These are phyloP conservation scores for Gobiocypris rarus DNA, from an alignment of 2,113 vertebrate species.

Conservation along the genomic window DNA sequence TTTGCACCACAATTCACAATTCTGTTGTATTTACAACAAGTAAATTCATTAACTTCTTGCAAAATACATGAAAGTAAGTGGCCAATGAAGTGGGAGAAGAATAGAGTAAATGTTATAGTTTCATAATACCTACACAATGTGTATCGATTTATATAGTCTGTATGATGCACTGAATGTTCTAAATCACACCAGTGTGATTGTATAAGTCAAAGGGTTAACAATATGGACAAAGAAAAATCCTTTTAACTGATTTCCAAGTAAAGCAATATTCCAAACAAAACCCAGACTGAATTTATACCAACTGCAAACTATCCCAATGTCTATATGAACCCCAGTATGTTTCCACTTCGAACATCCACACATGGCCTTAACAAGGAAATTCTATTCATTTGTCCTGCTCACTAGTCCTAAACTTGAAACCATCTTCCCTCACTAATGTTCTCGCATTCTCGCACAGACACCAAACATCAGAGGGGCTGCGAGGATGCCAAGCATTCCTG, in stretches of 20 bases:
- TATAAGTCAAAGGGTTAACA: too few species aligned
- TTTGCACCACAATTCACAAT: too few species aligned
- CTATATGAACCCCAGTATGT: not conserved
- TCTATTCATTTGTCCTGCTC: constrained; percentile 8
- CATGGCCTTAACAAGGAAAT: not conserved
- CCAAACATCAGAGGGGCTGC: constrained; percentile 72
- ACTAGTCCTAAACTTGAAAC: not conserved
- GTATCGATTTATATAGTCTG: too few species aligned
- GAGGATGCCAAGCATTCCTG: constrained; percentile 79
- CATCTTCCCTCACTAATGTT: not conserved
- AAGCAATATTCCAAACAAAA: not conserved
- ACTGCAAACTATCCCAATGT: not conserved
- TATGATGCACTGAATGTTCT: too few species aligned
- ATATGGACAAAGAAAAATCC: not conserved
- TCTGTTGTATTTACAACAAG: too few species aligned
- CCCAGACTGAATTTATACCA: too few species aligned
- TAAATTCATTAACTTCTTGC: too few species aligned
- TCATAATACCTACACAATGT: too few species aligned
- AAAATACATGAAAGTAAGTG: too few species aligned
- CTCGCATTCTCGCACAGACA: constrained; percentile 1
- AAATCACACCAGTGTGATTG: too few species aligned
- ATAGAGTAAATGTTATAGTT: too few species aligned
- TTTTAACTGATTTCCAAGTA: not conserved
- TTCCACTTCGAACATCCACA: not conserved
- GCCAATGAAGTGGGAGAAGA: too few species aligned